Evolutionary conservation across 1,140 invertebrate species (phyloP).

Genomic region (Lethocerus indicus): DNA sequence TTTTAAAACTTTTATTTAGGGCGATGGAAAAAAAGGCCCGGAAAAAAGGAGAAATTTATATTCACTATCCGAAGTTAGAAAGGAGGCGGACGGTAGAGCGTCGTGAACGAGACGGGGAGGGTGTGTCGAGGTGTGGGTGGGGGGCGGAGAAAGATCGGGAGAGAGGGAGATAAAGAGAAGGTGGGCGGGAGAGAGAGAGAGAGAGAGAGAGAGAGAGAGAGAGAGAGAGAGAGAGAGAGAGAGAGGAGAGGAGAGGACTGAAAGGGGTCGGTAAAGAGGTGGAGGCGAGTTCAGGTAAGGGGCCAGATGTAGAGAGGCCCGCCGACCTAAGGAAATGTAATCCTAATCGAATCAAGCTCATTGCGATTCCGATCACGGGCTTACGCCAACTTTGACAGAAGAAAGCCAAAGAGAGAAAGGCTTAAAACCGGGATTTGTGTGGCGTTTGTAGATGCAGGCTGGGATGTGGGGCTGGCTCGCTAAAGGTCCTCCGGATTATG

Average conservation of each 20-base stretch:
- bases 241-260: background rate
- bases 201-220: slow-evolving; percentile 5
- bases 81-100: too few relatives aligned
- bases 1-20: too few relatives aligned
- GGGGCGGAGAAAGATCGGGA: background rate
- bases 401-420: slow-evolving; percentile 11
- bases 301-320: background rate
- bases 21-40: too few relatives aligned
- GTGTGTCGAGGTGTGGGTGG: slow-evolving; percentile 11
- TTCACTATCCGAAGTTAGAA: too few relatives aligned
- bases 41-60: too few relatives aligned
- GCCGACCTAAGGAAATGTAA: slow-evolving; percentile 13
- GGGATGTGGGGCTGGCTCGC: too few relatives aligned
- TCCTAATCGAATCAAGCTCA: slow-evolving; percentile 15
- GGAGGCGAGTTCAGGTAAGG: background rate
- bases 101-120: slow-evolving; percentile 2
- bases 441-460: background rate
- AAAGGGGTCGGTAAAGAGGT: background rate
- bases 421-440: slow-evolving; percentile 12
- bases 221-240: slow-evolving; percentile 3
- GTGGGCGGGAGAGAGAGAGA: slow-evolving; percentile 5
- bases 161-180: slow-evolving; percentile 1
- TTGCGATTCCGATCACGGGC: slow-evolving; percentile 12
- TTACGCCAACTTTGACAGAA: slow-evolving; percentile 12
- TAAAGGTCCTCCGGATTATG: too few relatives aligned